These are phyloP conservation scores for Eptesicus fuscus DNA, from an alignment of 2,113 vertebrate species.

Conservation along the genomic window DNA sequence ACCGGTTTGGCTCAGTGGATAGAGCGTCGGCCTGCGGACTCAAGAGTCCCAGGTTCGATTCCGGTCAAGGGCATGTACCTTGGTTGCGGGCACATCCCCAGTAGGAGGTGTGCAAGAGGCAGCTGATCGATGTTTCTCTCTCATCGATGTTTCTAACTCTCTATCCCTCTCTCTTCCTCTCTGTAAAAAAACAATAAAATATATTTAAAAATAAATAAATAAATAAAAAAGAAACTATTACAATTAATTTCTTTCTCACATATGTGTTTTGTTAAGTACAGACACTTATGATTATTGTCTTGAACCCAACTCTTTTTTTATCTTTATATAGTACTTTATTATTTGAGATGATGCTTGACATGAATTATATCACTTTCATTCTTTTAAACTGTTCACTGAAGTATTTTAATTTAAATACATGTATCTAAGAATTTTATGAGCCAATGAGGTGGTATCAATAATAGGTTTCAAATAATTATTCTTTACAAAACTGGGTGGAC, in stretches of 20 bases:
- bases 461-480: conserved; percentile 34
- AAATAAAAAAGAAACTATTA: conserved; percentile 16
- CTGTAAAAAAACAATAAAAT: too few relatives aligned
- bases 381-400: not conserved
- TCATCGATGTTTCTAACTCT: too few relatives aligned
- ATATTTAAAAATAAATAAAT: too few relatives aligned
- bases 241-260: not conserved
- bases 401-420: conserved; percentile 16
- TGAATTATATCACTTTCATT: not conserved
- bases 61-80: too few relatives aligned
- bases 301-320: not conserved
- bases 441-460: not conserved
- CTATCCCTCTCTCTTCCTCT: too few relatives aligned
- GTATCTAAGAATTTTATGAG: not conserved
- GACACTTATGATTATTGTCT: not conserved
- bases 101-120: too few relatives aligned
- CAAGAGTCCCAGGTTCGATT: too few relatives aligned
- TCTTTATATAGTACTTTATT: too few relatives aligned
- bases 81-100: too few relatives aligned
- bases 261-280: not conserved
- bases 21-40: too few relatives aligned
- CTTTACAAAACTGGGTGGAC: not conserved
- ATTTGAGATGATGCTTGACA: not conserved
- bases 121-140: too few relatives aligned
- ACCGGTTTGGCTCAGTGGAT: too few relatives aligned